phyloP scores from a whole-genome alignment of 2,113 vertebrate species.

The Erythrolamprus reginae region DNA sequence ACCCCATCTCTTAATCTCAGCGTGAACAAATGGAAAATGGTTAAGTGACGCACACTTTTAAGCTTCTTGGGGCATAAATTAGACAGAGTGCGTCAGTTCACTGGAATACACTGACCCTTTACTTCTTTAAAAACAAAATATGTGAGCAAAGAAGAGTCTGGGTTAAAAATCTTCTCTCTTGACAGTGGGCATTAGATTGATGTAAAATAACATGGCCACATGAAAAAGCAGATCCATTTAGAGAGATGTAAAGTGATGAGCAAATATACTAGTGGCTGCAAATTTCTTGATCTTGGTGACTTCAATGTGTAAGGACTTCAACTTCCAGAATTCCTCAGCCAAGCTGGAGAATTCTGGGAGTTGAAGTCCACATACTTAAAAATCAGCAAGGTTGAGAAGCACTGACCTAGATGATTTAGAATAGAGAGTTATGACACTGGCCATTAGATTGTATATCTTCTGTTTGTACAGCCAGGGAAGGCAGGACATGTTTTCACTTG shows the following conservation, averaged over 20 bases:
- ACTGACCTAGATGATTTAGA: not conserved
- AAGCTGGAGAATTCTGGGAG: not conserved
- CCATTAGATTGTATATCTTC: not conserved
- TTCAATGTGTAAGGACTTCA: not conserved
- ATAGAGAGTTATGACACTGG: slow-evolving; percentile 39
- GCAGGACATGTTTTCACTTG: not conserved
- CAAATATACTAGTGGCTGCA: slow-evolving; percentile 21
- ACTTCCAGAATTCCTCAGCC: not conserved
- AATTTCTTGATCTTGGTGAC: not conserved
- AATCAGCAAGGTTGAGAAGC: not conserved
- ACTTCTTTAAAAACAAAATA: slow-evolving; percentile 60
- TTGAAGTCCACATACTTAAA: not conserved
- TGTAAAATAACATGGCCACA: slow-evolving; percentile 47
- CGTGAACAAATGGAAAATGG: slow-evolving; percentile 67
- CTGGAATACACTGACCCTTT: slow-evolving; percentile 70
- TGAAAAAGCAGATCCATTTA: slow-evolving; percentile 28
- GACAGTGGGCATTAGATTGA: slow-evolving; percentile 45
- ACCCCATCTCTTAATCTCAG: slow-evolving; percentile 65
- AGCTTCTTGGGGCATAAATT: slow-evolving; percentile 65
- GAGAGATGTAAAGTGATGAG: slow-evolving; percentile 38
- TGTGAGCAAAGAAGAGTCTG: slow-evolving; percentile 29
- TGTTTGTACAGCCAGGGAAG: not conserved
- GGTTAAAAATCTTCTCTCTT: slow-evolving; percentile 53
- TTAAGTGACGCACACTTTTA: slow-evolving; percentile 67
- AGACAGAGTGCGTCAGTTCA: slow-evolving; percentile 63